phyloP scores from a whole-genome alignment of 2,113 vertebrate species.

The Mastomys natalensis region DNA sequence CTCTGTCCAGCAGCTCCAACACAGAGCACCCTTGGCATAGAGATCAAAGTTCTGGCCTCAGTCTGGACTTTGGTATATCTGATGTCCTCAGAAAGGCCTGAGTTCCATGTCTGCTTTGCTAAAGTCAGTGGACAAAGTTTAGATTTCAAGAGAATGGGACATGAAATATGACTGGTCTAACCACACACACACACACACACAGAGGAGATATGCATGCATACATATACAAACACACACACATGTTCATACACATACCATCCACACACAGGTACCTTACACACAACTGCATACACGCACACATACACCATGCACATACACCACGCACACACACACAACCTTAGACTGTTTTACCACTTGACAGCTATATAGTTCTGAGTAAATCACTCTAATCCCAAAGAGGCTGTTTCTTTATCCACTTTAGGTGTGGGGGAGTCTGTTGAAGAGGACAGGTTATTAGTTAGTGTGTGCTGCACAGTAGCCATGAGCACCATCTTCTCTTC shows the following conservation, averaged over 20 bases:
- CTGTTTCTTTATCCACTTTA: neutral
- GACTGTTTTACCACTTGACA: neutral
- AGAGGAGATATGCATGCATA: neutral
- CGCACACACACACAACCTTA: neutral
- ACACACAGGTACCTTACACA: neutral
- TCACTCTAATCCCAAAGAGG: neutral
- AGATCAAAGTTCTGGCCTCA: conserved; percentile 14
- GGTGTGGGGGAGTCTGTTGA: neutral
- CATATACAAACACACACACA: neutral
- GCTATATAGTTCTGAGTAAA: neutral
- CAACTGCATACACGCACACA: neutral
- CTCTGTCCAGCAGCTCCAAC: neutral
- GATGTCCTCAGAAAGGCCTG: neutral
- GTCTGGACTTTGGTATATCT: neutral
- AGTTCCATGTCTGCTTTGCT: neutral
- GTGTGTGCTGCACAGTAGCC: too few relatives aligned
- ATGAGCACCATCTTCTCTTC: neutral
- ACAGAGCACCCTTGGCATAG: conserved; percentile 12
- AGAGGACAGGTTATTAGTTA: neutral
- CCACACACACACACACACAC: neutral
- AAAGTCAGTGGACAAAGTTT: neutral
- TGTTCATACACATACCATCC: too few relatives aligned
- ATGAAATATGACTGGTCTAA: neutral
- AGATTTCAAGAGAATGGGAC: neutral
- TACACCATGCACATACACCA: neutral